Percentiles rank a stretch among this genome's conserved stretches.
phyloP scores from a whole-genome alignment of 2,113 vertebrate species.

The Pongo abelii region DNA sequence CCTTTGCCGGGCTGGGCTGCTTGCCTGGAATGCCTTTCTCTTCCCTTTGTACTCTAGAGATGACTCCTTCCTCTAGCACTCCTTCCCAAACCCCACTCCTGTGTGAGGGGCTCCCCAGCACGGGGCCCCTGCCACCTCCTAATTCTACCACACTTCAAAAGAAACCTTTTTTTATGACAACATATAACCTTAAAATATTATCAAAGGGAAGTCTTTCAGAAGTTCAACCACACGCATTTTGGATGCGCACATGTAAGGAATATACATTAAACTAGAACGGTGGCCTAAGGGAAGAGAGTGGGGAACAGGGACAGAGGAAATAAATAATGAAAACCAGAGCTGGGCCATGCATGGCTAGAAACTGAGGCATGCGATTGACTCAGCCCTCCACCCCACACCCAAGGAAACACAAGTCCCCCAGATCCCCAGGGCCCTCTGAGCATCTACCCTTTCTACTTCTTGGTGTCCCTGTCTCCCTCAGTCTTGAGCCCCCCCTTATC shows the following conservation, averaged over 20 bases:
- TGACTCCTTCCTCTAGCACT: neutral
- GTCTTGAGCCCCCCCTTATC: neutral
- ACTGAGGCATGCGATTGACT: too few species aligned
- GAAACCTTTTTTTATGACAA: neutral
- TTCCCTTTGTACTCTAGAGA: neutral
- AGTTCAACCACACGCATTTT: neutral
- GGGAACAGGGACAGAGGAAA: neutral
- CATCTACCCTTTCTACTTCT: neutral
- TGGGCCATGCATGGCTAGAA: neutral
- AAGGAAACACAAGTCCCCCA: neutral
- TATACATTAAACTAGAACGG: neutral
- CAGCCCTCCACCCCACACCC: fast-evolving
- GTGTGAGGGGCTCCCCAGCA: neutral
- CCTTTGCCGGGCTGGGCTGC: neutral
- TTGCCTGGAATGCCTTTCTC: fast-evolving
- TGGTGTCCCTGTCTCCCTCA: too few species aligned
- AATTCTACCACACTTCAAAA: neutral
- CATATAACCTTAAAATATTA: neutral
- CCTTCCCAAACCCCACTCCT: too few species aligned
- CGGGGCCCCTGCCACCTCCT: neutral
- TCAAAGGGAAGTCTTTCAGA: neutral
- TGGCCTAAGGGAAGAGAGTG: neutral
- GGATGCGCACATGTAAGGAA: neutral
- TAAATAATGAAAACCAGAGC: too few species aligned
- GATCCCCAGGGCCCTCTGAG: fast-evolving